Conservation (phyloP, 2,888 invertebrate genomes). For the Amphimallon solstitiale region DNA sequence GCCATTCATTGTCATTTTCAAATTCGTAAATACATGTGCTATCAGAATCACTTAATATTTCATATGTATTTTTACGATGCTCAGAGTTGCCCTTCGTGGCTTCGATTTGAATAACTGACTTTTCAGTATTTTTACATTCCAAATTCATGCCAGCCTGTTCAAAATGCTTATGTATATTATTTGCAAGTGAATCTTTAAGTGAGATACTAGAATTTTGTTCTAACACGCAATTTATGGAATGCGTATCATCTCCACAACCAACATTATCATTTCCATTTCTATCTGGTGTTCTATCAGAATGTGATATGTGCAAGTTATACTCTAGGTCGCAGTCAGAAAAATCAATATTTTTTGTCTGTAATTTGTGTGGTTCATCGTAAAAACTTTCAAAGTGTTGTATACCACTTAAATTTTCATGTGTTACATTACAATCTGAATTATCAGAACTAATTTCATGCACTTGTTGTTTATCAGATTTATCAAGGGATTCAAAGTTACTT, state of each 20-base stretch:
- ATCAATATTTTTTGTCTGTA: constrained; percentile 53
- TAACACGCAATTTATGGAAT: no score
- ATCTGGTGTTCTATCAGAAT: not conserved
- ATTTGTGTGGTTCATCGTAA: constrained; percentile 38
- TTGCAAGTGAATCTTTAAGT: no score
- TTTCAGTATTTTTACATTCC: no score
- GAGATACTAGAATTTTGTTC: no score
- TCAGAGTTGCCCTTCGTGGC: no score
- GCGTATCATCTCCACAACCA: no score
- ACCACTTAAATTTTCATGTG: constrained; percentile 45
- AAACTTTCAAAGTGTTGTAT: constrained; percentile 53
- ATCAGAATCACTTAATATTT: constrained; percentile 18
- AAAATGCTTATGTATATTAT: no score
- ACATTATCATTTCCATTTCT: no score
- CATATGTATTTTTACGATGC: not conserved
- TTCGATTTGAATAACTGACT: no score
- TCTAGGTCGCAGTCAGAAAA: constrained; percentile 56
- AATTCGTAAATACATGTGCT: not conserved
- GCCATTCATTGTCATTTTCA: not conserved
- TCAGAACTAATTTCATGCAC: not conserved
- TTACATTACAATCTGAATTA: constrained; percentile 20
- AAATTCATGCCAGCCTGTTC: no score
- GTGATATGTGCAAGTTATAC: no score
- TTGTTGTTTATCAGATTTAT: not conserved
- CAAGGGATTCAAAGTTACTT: constrained; percentile 21